Conservation (phyloP, 2,888 invertebrate genomes). For the Palloptera scutellata region DNA sequence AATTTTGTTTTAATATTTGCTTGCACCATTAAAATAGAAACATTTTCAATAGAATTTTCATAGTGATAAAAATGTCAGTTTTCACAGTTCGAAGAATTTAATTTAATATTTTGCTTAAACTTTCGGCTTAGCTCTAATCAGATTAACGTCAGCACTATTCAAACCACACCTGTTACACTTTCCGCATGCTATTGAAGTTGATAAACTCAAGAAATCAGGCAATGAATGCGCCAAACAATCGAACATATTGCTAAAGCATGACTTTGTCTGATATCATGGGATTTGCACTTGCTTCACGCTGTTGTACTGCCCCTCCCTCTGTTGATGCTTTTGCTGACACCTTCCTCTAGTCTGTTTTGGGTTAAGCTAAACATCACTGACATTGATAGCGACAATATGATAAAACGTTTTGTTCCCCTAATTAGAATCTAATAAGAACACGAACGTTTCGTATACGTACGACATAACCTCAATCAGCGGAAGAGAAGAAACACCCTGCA, state of each 20-base stretch:
- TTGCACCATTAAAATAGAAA: no score
- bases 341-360: no score
- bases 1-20: no score
- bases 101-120: no score
- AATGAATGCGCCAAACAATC: neutral
- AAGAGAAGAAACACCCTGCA: neutral
- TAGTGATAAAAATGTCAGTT: no score
- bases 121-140: conserved; percentile 39
- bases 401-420: conserved; percentile 46
- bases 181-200: conserved; percentile 10
- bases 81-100: no score
- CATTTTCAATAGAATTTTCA: no score
- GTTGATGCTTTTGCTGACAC: no score
- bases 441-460: neutral
- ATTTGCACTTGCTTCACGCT: conserved; percentile 36
- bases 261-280: conserved; percentile 38
- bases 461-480: neutral
- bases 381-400: conserved; percentile 30
- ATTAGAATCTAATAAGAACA: conserved; percentile 54
- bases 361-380: conserved; percentile 4
- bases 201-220: no score
- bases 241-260: conserved; percentile 28
- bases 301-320: no score
- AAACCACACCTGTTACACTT: conserved; percentile 52
- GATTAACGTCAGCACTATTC: conserved; percentile 35